Evolutionary conservation across 2,113 vertebrate species (phyloP).

Genomic region (Origma solitaria): DNA sequence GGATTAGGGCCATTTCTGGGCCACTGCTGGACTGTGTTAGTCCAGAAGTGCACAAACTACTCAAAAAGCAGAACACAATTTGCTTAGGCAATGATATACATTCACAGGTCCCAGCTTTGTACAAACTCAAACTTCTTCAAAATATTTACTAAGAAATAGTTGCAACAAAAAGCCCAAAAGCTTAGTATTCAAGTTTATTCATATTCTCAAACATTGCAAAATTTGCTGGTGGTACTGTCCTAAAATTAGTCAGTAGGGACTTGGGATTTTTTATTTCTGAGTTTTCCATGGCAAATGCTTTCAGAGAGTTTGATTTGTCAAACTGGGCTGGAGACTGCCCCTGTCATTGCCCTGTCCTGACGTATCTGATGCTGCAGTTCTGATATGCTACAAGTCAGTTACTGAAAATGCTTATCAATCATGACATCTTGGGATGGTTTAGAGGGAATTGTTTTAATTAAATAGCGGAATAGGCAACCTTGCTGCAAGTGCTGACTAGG

Average conservation of each 20-base stretch:
- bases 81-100: background rate
- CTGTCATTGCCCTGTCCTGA: background rate
- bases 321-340: background rate
- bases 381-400: background rate
- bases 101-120: background rate
- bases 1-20: background rate
- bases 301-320: background rate
- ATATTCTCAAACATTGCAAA: background rate
- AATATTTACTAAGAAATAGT: background rate
- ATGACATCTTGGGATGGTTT: background rate
- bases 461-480: background rate
- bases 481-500: background rate
- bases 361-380: background rate
- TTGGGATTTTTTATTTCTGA: background rate
- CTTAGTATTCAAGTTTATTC: background rate
- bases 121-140: background rate
- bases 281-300: background rate
- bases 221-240: background rate
- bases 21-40: background rate
- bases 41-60: background rate
- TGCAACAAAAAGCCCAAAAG: background rate
- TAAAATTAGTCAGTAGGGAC: background rate
- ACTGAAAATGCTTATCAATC: background rate
- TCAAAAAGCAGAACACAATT: background rate
- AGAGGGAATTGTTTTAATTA: background rate